Conservation (phyloP, 1,140 invertebrate genomes). For the Drosophila murphyi region DNA sequence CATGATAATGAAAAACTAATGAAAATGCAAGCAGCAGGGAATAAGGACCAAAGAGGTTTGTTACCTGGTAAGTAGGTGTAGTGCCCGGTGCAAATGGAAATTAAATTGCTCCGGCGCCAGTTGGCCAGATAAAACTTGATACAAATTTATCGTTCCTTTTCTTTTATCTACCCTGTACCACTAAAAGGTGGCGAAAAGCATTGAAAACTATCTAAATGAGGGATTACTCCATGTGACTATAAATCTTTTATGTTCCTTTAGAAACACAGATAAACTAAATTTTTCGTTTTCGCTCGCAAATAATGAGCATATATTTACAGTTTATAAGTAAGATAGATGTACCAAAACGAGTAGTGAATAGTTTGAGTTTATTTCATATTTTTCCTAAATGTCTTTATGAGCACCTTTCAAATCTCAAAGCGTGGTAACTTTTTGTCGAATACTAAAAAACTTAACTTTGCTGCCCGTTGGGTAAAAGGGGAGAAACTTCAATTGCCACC, state of each 20-base stretch:
- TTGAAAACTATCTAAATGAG: no score
- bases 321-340: no score
- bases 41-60: background rate
- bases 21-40: constrained; percentile 60
- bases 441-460: constrained; percentile 9
- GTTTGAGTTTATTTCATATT: no score
- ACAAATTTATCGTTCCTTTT: constrained; percentile 50
- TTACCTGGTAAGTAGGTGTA: background rate
- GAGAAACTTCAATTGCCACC: constrained; percentile 57
- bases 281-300: no score
- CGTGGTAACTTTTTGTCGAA: background rate
- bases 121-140: constrained; percentile 69
- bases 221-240: no score
- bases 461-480: constrained; percentile 21
- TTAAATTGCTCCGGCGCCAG: constrained; percentile 68
- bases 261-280: no score
- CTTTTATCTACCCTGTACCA: constrained; percentile 10
- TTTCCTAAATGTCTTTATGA: no score
- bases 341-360: no score
- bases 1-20: constrained; percentile 64
- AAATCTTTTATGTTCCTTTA: no score
- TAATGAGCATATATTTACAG: no score
- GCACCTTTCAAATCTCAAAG: background rate
- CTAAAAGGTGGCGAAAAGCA: background rate
- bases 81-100: constrained; percentile 65